Evolutionary conservation across 1,140 invertebrate species (phyloP), one percentile per base, ranked within the genome.

Genomic region (Aphelinus certus): DNA sequence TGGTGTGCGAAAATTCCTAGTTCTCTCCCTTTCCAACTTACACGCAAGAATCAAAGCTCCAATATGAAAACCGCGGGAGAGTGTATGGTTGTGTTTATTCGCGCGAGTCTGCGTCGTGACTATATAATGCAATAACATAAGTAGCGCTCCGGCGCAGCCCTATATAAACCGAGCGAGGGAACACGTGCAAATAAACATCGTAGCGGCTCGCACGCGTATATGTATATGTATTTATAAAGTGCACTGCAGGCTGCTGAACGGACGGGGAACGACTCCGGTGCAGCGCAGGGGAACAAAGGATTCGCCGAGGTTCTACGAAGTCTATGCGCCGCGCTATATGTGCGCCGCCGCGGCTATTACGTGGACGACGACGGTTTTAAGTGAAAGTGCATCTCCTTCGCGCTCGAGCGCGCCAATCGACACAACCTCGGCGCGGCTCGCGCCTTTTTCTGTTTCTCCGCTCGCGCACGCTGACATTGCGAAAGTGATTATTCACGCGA

Each of bases 311-410:
- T 71, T 63, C 49, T 42, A 55, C 51, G 61, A 62, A 63, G 1
- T 26, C 7, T 26, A 63, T 26, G 43, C 58, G 9, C 6, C 58
- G 6, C 10, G 5, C 26, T 43, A 43, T 58, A 58, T 58, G 26
- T 58, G 7, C 43, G 43, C n/a, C 55, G 45, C 48, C 53, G 26
- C 7, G 5, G 45, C 55, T n/a, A 56, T 67, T 67, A n/a, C 45
- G 51, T 26, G 49, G 4, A 63, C 58, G 60, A 61, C 26, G 26
- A 51, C n/a, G 7, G 47, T 53, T 55, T 65, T 26, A 3, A 74
- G 64, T 68, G 65, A 74, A 74, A 73, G 65, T 68, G 51, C 58
- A 73, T 68, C 65, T 67, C 57, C 48, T 69, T 64, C 60, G 53
- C 65, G 55, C 71, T 51, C 49, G n/a, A 60, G 48, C 46, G 51